Percentiles rank a stretch among this genome's conserved stretches.
These are phyloP conservation scores for Cremastinae sp. DNA, from an alignment of 2,888 invertebrate genomes.

Conservation along the genomic window DNA sequence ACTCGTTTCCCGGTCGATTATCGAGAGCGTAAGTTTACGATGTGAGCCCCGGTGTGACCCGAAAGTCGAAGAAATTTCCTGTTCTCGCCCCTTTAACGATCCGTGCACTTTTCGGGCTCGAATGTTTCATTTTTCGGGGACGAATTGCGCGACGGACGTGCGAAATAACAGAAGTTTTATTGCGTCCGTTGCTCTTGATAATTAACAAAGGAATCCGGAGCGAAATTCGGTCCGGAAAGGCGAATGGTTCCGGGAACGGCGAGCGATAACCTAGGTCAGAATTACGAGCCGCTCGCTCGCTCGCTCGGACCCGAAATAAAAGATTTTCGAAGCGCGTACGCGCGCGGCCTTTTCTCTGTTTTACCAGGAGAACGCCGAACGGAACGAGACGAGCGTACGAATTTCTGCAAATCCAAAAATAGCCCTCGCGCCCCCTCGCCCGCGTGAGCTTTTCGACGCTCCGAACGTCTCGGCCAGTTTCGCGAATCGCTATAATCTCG, in stretches of 20 bases:
- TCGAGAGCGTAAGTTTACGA: slow-evolving; percentile 53
- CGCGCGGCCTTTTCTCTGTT: no score
- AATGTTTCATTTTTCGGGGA: no score
- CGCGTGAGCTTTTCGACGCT: neutral
- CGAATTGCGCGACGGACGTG: no score
- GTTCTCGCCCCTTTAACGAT: slow-evolving; percentile 21
- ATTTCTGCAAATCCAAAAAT: no score
- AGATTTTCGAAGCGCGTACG: neutral
- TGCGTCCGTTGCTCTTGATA: no score
- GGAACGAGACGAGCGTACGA: no score
- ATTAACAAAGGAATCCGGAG: neutral
- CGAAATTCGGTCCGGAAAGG: neutral
- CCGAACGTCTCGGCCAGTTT: no score
- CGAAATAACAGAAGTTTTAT: no score
- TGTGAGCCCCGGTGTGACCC: slow-evolving; percentile 52
- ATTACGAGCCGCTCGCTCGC: slow-evolving; percentile 24
- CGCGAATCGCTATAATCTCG: no score
- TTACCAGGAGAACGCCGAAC: no score
- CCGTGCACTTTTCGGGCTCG: neutral
- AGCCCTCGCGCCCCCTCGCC: no score
- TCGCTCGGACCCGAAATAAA: slow-evolving; percentile 11
- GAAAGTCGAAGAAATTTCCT: neutral
- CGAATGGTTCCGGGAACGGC: slow-evolving; percentile 7
- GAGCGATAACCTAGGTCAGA: slow-evolving; percentile 31
- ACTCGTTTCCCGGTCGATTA: slow-evolving; percentile 38